These are phyloP conservation scores for Zelleria hepariella DNA, from an alignment of 2,888 invertebrate species.

Conservation along the genomic window DNA sequence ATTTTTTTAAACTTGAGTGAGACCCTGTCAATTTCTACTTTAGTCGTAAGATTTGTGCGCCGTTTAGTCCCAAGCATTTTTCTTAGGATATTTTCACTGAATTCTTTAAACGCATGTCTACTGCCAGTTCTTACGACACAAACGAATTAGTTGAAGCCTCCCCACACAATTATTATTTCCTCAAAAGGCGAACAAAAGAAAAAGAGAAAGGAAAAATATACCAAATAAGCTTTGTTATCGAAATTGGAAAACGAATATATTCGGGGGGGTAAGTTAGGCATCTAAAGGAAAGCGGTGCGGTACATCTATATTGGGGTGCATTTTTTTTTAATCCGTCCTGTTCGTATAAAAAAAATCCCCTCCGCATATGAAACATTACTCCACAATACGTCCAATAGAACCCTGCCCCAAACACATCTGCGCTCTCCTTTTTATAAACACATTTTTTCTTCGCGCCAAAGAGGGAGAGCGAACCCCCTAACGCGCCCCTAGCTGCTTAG, in stretches of 20 bases:
- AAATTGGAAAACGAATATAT: conserved; percentile 64
- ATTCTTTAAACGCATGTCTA: not conserved
- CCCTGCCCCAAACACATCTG: conserved; percentile 51
- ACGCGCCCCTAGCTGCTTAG: conserved; percentile 10
- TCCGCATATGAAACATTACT: conserved; percentile 65
- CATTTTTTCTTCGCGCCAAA: conserved; percentile 61
- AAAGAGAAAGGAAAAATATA: conserved; percentile 24
- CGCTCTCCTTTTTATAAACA: conserved; percentile 64
- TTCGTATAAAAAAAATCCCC: conserved; percentile 55
- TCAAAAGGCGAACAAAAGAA: conserved; percentile 37
- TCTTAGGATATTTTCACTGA: not conserved
- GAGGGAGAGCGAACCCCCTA: conserved; percentile 23
- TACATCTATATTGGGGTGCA: conserved; percentile 49
- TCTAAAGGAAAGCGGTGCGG: conserved; percentile 52
- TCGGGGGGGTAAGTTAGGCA: conserved; percentile 32
- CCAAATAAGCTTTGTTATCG: conserved; percentile 64
- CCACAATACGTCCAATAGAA: conserved; percentile 57
- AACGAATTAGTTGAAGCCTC: conserved; percentile 40
- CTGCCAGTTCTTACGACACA: not conserved
- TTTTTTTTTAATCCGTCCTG: conserved; percentile 52
- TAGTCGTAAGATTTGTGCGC: too few relatives aligned
- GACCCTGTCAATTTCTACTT: too few relatives aligned
- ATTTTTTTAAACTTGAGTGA: too few relatives aligned
- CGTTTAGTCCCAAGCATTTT: too few relatives aligned
- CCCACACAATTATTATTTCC: conserved; percentile 57